Conservation (phyloP, 2,113 vertebrate genomes). For the Pollachius pollachius region DNA sequence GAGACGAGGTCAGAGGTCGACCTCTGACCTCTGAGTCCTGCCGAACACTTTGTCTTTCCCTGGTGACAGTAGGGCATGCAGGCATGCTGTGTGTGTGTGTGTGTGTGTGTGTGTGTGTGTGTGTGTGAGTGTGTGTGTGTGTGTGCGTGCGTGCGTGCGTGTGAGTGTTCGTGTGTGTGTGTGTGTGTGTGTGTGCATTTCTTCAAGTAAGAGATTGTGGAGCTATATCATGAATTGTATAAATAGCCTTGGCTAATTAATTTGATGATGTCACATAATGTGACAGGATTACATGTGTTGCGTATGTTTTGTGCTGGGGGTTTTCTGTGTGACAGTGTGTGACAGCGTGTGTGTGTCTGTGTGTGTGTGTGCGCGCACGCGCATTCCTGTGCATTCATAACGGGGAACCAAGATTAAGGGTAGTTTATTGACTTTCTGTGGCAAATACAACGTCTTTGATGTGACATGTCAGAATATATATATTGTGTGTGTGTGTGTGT, state of each 20-base stretch:
- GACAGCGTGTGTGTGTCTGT: background rate
- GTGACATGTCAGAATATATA: background rate
- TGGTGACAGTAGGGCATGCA: conserved; percentile 26
- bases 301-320: too few relatives aligned
- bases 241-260: too few relatives aligned
- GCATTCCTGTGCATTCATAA: background rate
- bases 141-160: background rate
- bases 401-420: too few relatives aligned
- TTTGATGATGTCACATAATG: too few relatives aligned
- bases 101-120: background rate
- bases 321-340: too few relatives aligned
- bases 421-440: too few relatives aligned
- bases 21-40: conserved; percentile 13
- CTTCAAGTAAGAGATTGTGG: too few relatives aligned
- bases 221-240: too few relatives aligned
- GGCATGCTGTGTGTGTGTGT: background rate
- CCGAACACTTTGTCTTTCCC: conserved; percentile 36
- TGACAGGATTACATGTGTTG: too few relatives aligned
- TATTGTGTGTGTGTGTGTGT: background rate
- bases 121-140: background rate
- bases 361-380: background rate
- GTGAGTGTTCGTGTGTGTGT: background rate
- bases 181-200: background rate
- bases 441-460: too few relatives aligned
- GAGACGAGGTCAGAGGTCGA: conserved; percentile 25